Base-by-base conservation (phyloP, 2,113 vertebrate genomes). In the Pteruthius melanotis region DNA sequence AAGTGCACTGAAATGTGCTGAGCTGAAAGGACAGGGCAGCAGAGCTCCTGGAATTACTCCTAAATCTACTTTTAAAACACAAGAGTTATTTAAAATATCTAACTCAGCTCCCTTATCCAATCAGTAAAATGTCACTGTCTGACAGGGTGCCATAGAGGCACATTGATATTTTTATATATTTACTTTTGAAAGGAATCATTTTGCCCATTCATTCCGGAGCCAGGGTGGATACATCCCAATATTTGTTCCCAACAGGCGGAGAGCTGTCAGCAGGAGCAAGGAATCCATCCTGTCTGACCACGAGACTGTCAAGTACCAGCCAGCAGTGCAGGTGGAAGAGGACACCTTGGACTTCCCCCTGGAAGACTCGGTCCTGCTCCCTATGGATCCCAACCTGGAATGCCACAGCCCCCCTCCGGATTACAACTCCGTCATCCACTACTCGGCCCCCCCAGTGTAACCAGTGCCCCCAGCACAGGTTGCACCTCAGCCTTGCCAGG, bases 321-420 rank as follows among this genome's bases (percentile, higher is more conserved):
- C 97, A 19, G 89, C 91, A 6, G 70, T 96, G 18, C 96, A 96
- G 78, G 93, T 79, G 24, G 97, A 97, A 37, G 98, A 98, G 50
- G 96, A 98, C 42, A 87, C 98, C 78, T 94, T 99, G 96, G 98
- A 98, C 97, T 98, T 98, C 95, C 95, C 98, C 39, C 98, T 99
- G 97, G 98, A 98, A 27, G 98, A 99, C 76, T 98, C 98, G 0
- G 97, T 98, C 11, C 97, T 98, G 35, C 95, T 98, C 7, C 96
- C 97, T 0, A 97, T 99, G 97, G 99, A 99, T 77, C 97, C 97
- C 8, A 98, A 59, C 92, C 97, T 99, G 83, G 99, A 99, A 82
- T 99, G 99, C 93, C 99, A 99, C 97, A 99, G 99, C 97, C 99
- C 99, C 1, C 99, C 99, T 2, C 99, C 99, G 1, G 98, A 99